Percentiles rank a stretch among this genome's conserved stretches.
Conservation (phyloP, 2,797 vertebrate genomes). For the Sebastes taczanowskii region DNA sequence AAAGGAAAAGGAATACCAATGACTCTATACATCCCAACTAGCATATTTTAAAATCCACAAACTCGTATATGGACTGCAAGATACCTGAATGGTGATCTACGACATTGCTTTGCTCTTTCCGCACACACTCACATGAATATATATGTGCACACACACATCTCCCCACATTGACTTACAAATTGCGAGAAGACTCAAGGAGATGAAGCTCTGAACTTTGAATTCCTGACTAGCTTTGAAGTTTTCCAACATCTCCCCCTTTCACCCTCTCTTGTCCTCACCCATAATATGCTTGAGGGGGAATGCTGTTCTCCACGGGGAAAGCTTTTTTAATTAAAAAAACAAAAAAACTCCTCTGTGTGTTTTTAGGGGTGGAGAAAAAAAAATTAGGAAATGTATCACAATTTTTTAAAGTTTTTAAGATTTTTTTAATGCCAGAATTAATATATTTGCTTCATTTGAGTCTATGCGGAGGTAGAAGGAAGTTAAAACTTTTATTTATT, state of each 20-base stretch:
- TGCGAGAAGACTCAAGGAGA: constrained; percentile 48
- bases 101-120: background rate
- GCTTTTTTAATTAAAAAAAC: constrained; percentile 16
- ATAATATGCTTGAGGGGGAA: background rate
- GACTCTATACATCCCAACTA: background rate
- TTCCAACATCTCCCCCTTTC: constrained; percentile 45
- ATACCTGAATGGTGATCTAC: background rate
- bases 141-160: background rate
- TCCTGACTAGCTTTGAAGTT: constrained; percentile 67
- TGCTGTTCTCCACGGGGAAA: background rate
- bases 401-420: too few relatives aligned
- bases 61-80: background rate
- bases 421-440: background rate
- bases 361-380: background rate
- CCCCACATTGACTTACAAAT: constrained; percentile 64
- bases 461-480: background rate
- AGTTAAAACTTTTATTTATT: background rate
- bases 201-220: constrained; percentile 66
- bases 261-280: constrained; percentile 32
- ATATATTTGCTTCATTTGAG: background rate
- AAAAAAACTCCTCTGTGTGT: background rate
- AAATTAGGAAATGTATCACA: too few relatives aligned
- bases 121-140: background rate
- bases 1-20: constrained; percentile 1
- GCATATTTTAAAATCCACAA: constrained; percentile 1